phyloP scores from a whole-genome alignment of 2,888 invertebrate genomes.

The Theodoxus fluviatilis region DNA sequence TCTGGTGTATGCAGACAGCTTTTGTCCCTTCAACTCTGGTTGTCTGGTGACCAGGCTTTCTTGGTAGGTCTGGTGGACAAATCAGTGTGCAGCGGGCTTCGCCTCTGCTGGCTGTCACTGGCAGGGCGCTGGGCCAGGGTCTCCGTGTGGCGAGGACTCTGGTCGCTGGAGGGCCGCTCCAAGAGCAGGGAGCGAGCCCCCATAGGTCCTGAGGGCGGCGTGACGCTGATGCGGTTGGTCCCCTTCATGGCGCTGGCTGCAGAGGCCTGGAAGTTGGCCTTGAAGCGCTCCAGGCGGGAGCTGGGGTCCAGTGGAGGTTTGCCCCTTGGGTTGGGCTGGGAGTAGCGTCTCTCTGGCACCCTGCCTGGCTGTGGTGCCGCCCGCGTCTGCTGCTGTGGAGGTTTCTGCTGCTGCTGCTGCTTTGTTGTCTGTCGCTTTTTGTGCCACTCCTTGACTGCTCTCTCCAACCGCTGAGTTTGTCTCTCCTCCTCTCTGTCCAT shows the following conservation, averaged over 20 bases:
- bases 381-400: slow-evolving; percentile 1
- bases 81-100: background rate
- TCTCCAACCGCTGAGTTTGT: slow-evolving; percentile 43
- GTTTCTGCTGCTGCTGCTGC: slow-evolving; percentile 29
- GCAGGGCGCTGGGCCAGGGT: slow-evolving; percentile 16
- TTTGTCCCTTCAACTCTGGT: background rate
- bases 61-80: too few species aligned
- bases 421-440: slow-evolving; percentile 38
- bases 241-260: background rate
- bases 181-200: background rate
- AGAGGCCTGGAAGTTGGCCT: slow-evolving; percentile 19
- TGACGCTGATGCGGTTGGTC: too few species aligned
- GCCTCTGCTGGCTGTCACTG: slow-evolving; percentile 14
- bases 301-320: slow-evolving; percentile 39
- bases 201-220: too few species aligned
- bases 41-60: background rate
- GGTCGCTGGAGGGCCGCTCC: slow-evolving; percentile 24
- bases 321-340: slow-evolving; percentile 3
- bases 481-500: slow-evolving; percentile 48
- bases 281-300: slow-evolving; percentile 29
- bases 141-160: background rate
- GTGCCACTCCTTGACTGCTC: slow-evolving; percentile 43
- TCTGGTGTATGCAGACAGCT: background rate
- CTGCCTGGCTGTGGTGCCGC: background rate
- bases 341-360: background rate